Evolutionary conservation across 2,888 invertebrate genomes (phyloP).

Genomic region (Xanthia togata): DNA sequence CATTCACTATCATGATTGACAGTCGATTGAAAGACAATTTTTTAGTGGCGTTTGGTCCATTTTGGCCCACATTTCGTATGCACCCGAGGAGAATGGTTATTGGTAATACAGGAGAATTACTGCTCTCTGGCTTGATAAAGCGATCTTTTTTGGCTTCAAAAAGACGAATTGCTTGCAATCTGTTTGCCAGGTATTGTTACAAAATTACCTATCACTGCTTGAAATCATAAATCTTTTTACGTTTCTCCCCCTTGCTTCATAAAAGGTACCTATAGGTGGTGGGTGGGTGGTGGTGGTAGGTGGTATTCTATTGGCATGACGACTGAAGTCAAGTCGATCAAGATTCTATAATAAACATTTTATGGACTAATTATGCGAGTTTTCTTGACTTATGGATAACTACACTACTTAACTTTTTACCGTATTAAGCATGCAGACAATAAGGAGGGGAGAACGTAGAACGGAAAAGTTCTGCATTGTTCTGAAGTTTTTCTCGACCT

Average conservation of each 20-base stretch:
- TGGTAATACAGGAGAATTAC: neutral
- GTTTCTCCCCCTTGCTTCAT: neutral
- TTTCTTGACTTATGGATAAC: neutral
- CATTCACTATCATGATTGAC: conserved; percentile 49
- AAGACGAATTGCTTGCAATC: neutral
- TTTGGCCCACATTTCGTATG: neutral
- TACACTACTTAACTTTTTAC: neutral
- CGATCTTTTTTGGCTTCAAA: neutral
- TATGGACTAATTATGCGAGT: neutral
- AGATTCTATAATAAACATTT: neutral
- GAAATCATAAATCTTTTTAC: neutral
- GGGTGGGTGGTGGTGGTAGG: too few relatives aligned
- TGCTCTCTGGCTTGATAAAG: neutral
- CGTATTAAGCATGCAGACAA: conserved; percentile 2
- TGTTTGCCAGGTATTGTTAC: neutral
- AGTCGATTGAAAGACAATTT: conserved; percentile 39
- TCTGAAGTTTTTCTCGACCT: conserved; percentile 21
- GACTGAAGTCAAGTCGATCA: neutral
- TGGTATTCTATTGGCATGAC: too few relatives aligned
- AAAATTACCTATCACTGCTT: neutral
- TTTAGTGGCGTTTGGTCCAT: conserved; percentile 10
- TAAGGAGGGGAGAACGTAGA: conserved; percentile 5
- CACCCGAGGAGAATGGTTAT: neutral
- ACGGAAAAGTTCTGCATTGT: conserved; percentile 21
- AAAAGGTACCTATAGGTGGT: too few relatives aligned